Base-by-base conservation (phyloP, 2,888 invertebrate genomes). In the Metalampra italica region DNA sequence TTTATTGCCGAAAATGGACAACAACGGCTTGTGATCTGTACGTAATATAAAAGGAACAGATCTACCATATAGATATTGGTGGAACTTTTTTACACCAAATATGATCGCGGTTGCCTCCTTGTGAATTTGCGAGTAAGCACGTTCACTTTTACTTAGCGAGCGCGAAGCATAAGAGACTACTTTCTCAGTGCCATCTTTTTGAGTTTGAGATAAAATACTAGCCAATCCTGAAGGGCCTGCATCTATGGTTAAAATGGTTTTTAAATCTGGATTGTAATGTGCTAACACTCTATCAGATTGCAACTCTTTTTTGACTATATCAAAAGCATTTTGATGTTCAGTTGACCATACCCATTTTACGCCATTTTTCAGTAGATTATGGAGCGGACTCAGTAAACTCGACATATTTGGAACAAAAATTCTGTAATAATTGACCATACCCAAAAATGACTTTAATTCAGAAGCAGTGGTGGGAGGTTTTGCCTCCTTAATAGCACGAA, bases 201-300 rank as follows among this genome's bases (percentile, higher is more conserved):
- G 48, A n/a, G 51, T 43, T 43, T 58, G 60, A 8, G 61, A 59
- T 29, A 62, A 46, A 9, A 64, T 46, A 7, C 56, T 56, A 0
- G 56, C 60, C 13, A 63, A 36, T 1, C 59, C 59, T 13, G 30
- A 50, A 7, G 56, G 58, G 0, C 54, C 53, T n/a, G 58, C 62
- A 40, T 60, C 59, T 3, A 59, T 54, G 1, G 55, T 57, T 29
- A 59, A 53, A 12, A 55, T 53, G 30, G 57, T 7, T 40, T 47
- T 50, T 22, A 54, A 44, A 1, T 42, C 41, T 12, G 43, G 51
- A 30, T 59, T 45, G 36, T 46, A 61, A 36, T 59, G 56, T 11
- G 55, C 44, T 9, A 61, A 30, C 3, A 54, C 50, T 14, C 46
- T 49, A 29, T 56, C 53, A 1, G 51, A 56, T 38, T 43, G 34